Conservation (phyloP, 2,888 invertebrate genomes). For the Timema cristinae region DNA sequence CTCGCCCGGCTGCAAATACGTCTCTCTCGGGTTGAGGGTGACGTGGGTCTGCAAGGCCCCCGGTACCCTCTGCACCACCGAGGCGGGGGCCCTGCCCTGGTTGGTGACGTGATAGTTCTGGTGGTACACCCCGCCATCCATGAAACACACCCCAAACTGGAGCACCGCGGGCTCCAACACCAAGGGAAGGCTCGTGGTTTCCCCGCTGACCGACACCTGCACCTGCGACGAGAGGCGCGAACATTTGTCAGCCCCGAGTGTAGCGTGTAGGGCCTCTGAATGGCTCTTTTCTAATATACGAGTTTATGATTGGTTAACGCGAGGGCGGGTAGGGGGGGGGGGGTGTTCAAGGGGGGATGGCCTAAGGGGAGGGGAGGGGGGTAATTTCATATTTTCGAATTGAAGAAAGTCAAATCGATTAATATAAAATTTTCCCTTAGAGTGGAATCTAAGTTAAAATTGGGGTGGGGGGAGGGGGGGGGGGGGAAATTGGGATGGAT, state of each 20-base stretch:
- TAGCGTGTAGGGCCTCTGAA: no score
- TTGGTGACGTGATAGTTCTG: slow-evolving; percentile 1
- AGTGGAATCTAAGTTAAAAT: no score
- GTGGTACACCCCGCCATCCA: slow-evolving; percentile 16
- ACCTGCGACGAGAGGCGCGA: background rate
- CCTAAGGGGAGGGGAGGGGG: no score
- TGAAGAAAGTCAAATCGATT: no score
- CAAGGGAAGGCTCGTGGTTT: slow-evolving; percentile 6
- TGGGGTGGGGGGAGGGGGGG: no score
- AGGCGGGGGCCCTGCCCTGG: background rate
- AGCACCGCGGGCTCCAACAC: slow-evolving; percentile 1
- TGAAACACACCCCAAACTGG: slow-evolving; percentile 15
- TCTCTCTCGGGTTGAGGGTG: background rate
- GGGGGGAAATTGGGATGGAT: no score
- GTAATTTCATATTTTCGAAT: no score
- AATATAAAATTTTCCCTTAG: no score
- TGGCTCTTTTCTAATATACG: no score
- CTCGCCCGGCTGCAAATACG: slow-evolving; percentile 9
- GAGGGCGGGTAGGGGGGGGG: no score
- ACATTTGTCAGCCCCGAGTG: no score
- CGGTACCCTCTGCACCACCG: slow-evolving; percentile 7
- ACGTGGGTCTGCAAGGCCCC: slow-evolving; percentile 7
- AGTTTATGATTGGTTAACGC: background rate
- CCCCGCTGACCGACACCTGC: background rate
- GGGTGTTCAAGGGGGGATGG: no score